Percentiles rank a stretch among this genome's conserved stretches.
Conservation (phyloP, 2,797 vertebrate genomes). For the Oryzias dopingdopingensis region DNA sequence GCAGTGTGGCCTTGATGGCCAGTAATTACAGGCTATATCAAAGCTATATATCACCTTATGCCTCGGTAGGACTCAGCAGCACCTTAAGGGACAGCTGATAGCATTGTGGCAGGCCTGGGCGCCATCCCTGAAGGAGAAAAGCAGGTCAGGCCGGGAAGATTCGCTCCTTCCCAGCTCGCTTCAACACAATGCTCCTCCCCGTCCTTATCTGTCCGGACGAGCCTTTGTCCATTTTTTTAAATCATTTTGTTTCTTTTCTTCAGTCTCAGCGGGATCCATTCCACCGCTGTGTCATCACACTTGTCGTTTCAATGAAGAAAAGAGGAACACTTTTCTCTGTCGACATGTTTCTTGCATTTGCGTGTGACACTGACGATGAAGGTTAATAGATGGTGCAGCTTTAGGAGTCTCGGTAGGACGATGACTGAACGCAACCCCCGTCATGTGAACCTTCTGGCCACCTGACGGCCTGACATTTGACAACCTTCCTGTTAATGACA, state of each 20-base stretch:
- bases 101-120: slow-evolving; percentile 61
- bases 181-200: slow-evolving; percentile 10
- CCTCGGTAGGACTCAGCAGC: slow-evolving; percentile 60
- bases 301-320: slow-evolving; percentile 42
- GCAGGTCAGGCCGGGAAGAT: slow-evolving; percentile 48
- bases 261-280: slow-evolving; percentile 25
- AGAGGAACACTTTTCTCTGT: slow-evolving; percentile 27
- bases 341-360: slow-evolving; percentile 9
- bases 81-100: slow-evolving; percentile 73
- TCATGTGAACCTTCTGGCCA: slow-evolving; percentile 43
- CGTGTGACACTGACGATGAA: slow-evolving; percentile 34
- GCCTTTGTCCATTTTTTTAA: slow-evolving; percentile 15
- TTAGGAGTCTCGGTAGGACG: slow-evolving; percentile 49
- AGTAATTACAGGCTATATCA: slow-evolving; percentile 79
- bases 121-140: slow-evolving; percentile 70
- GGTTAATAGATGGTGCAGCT: slow-evolving; percentile 56
- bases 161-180: slow-evolving; percentile 10
- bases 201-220: slow-evolving; percentile 11
- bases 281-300: slow-evolving; percentile 29
- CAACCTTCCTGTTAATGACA: slow-evolving; percentile 53
- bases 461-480: slow-evolving; percentile 54
- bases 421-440: slow-evolving; percentile 45
- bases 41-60: slow-evolving; percentile 77
- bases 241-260: slow-evolving; percentile 18
- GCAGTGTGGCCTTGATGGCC: slow-evolving; percentile 69